Percentiles rank a stretch among this genome's conserved stretches.
Evolutionary conservation across 2,888 invertebrate species (phyloP).

Genomic region (Andrena haemorrhoa): DNA sequence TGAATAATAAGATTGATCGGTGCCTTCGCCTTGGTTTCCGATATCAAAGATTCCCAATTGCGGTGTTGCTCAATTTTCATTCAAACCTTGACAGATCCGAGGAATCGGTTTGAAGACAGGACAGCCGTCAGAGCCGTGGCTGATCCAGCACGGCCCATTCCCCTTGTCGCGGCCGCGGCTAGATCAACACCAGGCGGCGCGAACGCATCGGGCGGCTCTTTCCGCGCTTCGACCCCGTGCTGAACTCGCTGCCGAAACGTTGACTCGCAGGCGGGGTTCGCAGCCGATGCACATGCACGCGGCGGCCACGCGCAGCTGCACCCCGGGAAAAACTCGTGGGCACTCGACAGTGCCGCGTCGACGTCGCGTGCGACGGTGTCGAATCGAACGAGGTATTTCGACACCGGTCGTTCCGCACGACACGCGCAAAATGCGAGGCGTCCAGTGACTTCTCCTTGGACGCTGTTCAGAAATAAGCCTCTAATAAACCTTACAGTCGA

Average conservation of each 20-base stretch:
- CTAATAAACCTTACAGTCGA: too few species aligned
- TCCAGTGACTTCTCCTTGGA: constrained; percentile 16
- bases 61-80: too few species aligned
- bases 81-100: neutral
- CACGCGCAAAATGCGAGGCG: constrained; percentile 1
- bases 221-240: neutral
- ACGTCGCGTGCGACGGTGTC: constrained; percentile 8
- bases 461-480: constrained; percentile 5
- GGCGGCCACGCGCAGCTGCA: constrained; percentile 29
- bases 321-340: neutral
- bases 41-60: too few species aligned
- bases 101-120: neutral
- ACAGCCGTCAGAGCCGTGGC: neutral
- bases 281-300: constrained; percentile 28
- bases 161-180: neutral
- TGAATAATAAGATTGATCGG: constrained; percentile 6
- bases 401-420: constrained; percentile 33
- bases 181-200: too few species aligned
- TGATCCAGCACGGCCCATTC: neutral
- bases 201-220: neutral
- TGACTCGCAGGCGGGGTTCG: neutral
- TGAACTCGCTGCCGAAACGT: constrained; percentile 1
- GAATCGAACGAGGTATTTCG: constrained; percentile 26
- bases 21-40: neutral
- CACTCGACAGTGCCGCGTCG: constrained; percentile 10